A percentile compares a stretch with the other conserved stretches of the same genome.
These are phyloP conservation scores for Sinotaia quadrata DNA, from an alignment of 2,888 invertebrate species.

Conservation along the genomic window DNA sequence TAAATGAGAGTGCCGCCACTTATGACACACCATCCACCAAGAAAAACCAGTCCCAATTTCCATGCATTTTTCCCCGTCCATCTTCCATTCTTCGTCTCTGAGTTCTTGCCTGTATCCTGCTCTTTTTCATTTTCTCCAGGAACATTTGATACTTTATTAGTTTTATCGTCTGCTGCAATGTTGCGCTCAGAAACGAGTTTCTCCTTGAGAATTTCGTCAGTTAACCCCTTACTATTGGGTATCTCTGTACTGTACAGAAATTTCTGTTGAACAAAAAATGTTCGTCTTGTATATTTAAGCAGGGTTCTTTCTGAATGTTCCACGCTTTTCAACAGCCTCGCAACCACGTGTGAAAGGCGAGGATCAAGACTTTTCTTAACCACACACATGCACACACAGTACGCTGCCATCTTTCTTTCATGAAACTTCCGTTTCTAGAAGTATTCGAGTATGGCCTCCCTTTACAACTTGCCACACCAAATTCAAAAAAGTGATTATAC, in stretches of 20 bases:
- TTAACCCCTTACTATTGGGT: slow-evolving; percentile 22
- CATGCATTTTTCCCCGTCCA: slow-evolving; percentile 64
- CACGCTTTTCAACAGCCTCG: neutral
- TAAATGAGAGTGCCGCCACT: slow-evolving; percentile 46
- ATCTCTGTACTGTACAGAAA: slow-evolving; percentile 26
- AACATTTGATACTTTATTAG: too few species aligned
- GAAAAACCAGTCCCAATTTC: slow-evolving; percentile 58
- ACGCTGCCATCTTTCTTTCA: slow-evolving; percentile 35
- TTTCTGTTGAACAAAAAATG: slow-evolving; percentile 3
- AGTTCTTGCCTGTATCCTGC: slow-evolving; percentile 7
- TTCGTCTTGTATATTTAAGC: neutral
- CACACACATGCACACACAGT: slow-evolving; percentile 35
- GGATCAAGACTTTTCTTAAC: slow-evolving; percentile 11
- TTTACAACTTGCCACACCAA: too few species aligned
- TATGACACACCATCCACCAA: slow-evolving; percentile 44
- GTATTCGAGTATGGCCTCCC: too few species aligned
- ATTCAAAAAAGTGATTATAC: too few species aligned
- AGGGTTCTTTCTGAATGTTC: neutral
- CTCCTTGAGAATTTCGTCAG: slow-evolving; percentile 36
- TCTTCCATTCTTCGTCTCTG: slow-evolving; percentile 19
- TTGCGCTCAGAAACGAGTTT: slow-evolving; percentile 5
- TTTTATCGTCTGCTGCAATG: slow-evolving; percentile 8
- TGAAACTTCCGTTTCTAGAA: too few species aligned
- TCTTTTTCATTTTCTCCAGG: neutral
- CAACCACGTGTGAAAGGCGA: slow-evolving; percentile 4